Evolutionary conservation across 2,888 invertebrate species (phyloP), one percentile per base, ranked within the genome.

Genomic region (Chymomyza fuscimana): DNA sequence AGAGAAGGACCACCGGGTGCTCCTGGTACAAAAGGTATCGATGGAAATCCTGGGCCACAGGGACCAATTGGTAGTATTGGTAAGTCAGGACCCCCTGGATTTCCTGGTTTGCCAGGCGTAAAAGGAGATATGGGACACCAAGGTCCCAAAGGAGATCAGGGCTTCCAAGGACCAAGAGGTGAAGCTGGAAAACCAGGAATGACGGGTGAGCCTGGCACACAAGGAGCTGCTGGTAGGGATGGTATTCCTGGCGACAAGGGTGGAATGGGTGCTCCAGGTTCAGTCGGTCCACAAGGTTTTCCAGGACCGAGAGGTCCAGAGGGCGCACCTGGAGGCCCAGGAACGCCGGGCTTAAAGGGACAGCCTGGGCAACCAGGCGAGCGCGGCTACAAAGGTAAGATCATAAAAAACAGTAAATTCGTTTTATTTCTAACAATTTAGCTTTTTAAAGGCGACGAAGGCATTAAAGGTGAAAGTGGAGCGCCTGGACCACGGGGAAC

Each of bases 241-340:
- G 97, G 97, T 4, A 91, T 93, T n/a, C 93, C 94, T 0, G 97
- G 97, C 51, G 96, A 97, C 80, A 97, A 97, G 87, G 97, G 97
- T 32, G 94, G 94, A 51, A 93, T 94, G 58, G 97, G 97, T 16
- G 93, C 94, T 67, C 91, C 93, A 12, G 97, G 97, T n/a, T 90
- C 94, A 1, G 92, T 94, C 5, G 97, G 96, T 0, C 94, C 95
- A 2, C 96, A 96, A 87, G 97, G 97, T 4, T 96, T 96, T 89
- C 96, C 96, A 0, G 97, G 97, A 22, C 94, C 95, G 2, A 93
- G 96, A 82, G 97, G 97, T 12, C 94, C 94, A 4, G 95, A 96
- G 2, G 97, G 97, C 36, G 89, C 94, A 59, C 91, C 95, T 54
- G 97, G 97, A 36, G 95, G 94, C 87, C 93, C 95, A 3, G 97